A percentile compares a stretch with the other conserved stretches of the same genome.
These are phyloP conservation scores for Merluccius polli DNA, from an alignment of 2,797 vertebrate species.

Conservation along the genomic window DNA sequence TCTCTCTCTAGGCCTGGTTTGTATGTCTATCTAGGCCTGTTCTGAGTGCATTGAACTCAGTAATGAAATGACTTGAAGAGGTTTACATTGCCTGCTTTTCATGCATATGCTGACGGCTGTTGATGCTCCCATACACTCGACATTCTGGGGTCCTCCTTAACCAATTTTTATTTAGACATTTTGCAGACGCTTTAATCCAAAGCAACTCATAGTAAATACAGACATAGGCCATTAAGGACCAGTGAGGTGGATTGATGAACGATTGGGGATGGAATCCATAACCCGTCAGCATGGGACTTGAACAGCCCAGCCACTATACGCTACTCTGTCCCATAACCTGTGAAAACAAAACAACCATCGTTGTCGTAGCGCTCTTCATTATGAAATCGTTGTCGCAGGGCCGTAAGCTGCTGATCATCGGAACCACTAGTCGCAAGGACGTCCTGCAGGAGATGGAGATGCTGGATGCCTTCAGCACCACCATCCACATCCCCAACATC, in stretches of 20 bases:
- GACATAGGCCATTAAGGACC: no score
- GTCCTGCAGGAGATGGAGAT: slow-evolving; percentile 97
- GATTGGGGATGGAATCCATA: neutral
- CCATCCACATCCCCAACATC: slow-evolving; percentile 90
- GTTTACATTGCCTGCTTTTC: neutral
- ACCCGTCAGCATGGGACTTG: neutral
- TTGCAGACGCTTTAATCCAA: no score
- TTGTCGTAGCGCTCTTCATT: no score
- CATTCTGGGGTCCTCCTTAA: no score
- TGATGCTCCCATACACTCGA: no score
- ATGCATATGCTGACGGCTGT: no score
- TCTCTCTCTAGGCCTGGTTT: neutral
- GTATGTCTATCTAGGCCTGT: neutral
- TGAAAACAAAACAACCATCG: neutral
- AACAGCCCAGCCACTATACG: neutral
- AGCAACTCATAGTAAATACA: no score
- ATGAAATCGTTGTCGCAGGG: slow-evolving; percentile 65
- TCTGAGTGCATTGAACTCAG: no score
- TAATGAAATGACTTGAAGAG: neutral
- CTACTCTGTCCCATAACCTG: neutral
- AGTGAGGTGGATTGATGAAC: neutral
- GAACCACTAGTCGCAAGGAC: slow-evolving; percentile 91
- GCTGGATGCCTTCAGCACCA: slow-evolving; percentile 92
- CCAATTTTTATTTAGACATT: no score
- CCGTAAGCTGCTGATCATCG: slow-evolving; percentile 92